Evolutionary conservation across 2,888 invertebrate genomes (phyloP).

Genomic region (Tetheella fluctuosa): DNA sequence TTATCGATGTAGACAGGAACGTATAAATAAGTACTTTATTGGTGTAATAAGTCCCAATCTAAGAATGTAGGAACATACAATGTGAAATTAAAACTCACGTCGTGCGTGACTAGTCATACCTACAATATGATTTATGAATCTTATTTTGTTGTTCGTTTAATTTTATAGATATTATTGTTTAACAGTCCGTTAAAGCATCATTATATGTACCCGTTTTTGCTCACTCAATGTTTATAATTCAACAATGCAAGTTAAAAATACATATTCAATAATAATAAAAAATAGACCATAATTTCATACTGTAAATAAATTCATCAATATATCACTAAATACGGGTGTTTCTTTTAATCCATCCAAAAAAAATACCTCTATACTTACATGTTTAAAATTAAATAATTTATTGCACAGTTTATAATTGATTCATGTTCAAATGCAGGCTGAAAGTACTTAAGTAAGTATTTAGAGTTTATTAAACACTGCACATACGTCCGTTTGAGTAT

Average conservation of each 20-base stretch:
- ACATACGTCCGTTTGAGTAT: constrained; percentile 41
- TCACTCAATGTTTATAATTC: constrained; percentile 14
- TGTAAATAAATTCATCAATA: constrained; percentile 72
- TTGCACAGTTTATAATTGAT: constrained; percentile 51
- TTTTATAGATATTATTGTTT: constrained; percentile 11
- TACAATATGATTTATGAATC: constrained; percentile 12
- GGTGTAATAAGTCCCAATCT: constrained; percentile 69
- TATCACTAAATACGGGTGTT: constrained; percentile 44
- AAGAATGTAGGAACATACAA: constrained; percentile 56
- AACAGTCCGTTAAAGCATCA: constrained; percentile 9
- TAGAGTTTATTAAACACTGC: constrained; percentile 47
- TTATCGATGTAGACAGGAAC: constrained; percentile 43
- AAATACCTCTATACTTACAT: constrained; percentile 13
- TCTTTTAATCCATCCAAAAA: constrained; percentile 31
- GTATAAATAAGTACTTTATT: constrained; percentile 44
- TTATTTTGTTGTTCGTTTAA: constrained; percentile 14
- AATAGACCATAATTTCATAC: constrained; percentile 35
- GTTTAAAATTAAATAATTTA: constrained; percentile 53
- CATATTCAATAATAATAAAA: background rate
- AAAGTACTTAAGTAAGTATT: constrained; percentile 23
- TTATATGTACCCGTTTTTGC: constrained; percentile 4
- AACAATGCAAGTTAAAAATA: constrained; percentile 17
- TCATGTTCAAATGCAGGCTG: constrained; percentile 39
- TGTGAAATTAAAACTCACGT: constrained; percentile 10
- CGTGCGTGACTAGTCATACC: constrained; percentile 19